Base-by-base conservation (phyloP, 2,113 vertebrate species). In the Hymenochirus boettgeri region DNA sequence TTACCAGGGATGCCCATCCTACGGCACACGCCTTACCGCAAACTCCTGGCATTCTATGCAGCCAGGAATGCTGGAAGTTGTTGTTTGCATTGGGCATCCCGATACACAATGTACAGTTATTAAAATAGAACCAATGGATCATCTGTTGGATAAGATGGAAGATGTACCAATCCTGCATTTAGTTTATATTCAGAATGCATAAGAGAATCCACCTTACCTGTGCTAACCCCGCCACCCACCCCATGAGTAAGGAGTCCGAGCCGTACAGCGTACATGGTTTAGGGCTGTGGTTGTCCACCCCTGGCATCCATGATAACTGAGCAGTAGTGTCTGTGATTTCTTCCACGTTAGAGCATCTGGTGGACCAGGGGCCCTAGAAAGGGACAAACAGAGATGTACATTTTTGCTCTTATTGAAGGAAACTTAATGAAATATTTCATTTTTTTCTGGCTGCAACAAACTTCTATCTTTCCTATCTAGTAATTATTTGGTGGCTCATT, bases 251-350 rank as follows among this genome's bases (percentile, higher is more conserved):
- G 96, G 96, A 1, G 96, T 99, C 76, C 96, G 86, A 25, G 93
- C 94, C 81, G 96, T 47, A 98, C 90, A 15, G 89, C 85, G 33
- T 93, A 96, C 73, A 86, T 90, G 1, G 90, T 98, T 78, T 86
- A 64, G 96, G 96, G 85, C 96, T 99, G 82, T 95, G 96, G 87
- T 98, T 98, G 88, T 99, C 94, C 19, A 90, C 87, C 70, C 94
- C 96, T 0, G 93, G 89, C 73, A 90, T 91, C 96, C 96, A 99
- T 80, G 96, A 99, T 50, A 99, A 87, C 83, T 94, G 90, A 8
- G 92, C 96, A 0, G 93, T 97, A 71, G 80, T 95, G 71, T 96
- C 95, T 1, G 92, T 94, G 76, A 99, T 93, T 77, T 95, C 96
- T 21, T 97, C 93, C 53, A 98, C 88, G 88, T 89, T 80, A 97